phyloP scores from a whole-genome alignment of 2,888 invertebrate genomes.

The Strigamia transsilvanica region DNA sequence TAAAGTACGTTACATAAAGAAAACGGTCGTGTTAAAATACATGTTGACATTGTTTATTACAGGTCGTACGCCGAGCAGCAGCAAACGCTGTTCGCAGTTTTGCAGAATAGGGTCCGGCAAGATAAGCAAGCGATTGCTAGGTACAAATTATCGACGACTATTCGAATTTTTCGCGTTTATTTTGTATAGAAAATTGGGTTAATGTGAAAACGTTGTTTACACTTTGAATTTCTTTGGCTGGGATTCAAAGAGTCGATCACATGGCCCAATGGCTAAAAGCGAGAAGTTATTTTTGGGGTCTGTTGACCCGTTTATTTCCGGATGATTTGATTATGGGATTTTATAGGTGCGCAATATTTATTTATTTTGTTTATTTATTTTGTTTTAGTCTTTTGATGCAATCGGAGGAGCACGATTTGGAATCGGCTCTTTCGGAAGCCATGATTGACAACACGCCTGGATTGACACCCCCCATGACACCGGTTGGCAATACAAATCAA shows the following conservation, averaged over 20 bases:
- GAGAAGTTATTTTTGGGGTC: conserved; percentile 4
- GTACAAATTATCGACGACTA: neutral
- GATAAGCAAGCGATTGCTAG: conserved; percentile 51
- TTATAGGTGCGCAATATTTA: neutral
- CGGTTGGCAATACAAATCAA: conserved; percentile 50
- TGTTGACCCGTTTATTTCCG: conserved; percentile 39
- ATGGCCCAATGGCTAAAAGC: neutral
- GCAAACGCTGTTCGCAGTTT: neutral
- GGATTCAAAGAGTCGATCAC: conserved; percentile 26
- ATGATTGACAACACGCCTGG: conserved; percentile 41
- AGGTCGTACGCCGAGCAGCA: conserved; percentile 29
- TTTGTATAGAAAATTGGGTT: neutral
- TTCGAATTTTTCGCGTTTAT: neutral
- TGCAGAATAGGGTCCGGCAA: conserved; percentile 41
- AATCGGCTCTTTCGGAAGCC: conserved; percentile 32
- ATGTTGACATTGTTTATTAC: neutral
- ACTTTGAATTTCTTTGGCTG: conserved; percentile 4
- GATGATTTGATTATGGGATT: neutral
- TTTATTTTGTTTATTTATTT: neutral
- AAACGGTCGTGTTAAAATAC: neutral
- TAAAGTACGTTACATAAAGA: conserved; percentile 28
- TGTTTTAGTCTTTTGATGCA: conserved; percentile 29
- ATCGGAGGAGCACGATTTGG: conserved; percentile 43
- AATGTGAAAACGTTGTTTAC: conserved; percentile 24
- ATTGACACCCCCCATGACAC: conserved; percentile 50